phyloP scores from a whole-genome alignment of 2,113 vertebrate species.

The Spermophilus dauricus region DNA sequence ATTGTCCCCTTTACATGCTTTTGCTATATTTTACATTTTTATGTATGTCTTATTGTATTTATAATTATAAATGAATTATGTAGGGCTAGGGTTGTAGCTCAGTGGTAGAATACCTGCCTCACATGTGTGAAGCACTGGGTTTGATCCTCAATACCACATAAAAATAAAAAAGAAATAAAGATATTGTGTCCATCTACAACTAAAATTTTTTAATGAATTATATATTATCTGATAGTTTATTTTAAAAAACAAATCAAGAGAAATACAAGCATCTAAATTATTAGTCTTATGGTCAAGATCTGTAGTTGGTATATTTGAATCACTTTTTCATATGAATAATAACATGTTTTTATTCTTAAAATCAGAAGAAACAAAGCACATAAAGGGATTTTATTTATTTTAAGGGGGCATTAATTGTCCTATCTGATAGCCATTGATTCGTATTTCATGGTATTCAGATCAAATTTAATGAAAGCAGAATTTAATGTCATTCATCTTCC shows the following conservation, averaged over 20 bases:
- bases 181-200: no score
- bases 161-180: no score
- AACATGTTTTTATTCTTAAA: constrained; percentile 11
- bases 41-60: background rate
- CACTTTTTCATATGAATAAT: constrained; percentile 7
- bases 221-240: background rate
- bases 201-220: background rate
- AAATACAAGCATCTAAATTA: constrained; percentile 22
- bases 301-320: background rate
- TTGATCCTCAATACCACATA: no score
- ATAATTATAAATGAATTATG: background rate
- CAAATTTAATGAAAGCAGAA: background rate
- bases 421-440: background rate
- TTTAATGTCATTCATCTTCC: constrained; percentile 13
- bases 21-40: background rate
- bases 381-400: background rate
- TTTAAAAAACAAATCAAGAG: constrained; percentile 18
- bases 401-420: background rate
- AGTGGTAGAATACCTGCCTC: no score
- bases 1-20: background rate
- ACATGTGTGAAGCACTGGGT: no score
- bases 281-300: background rate
- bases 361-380: constrained; percentile 26
- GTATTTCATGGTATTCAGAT: background rate
- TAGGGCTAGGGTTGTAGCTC: no score